Evolutionary conservation across 2,113 vertebrate genomes (phyloP), one percentile per base, ranked within the genome.

Genomic region (Bos javanicus): DNA sequence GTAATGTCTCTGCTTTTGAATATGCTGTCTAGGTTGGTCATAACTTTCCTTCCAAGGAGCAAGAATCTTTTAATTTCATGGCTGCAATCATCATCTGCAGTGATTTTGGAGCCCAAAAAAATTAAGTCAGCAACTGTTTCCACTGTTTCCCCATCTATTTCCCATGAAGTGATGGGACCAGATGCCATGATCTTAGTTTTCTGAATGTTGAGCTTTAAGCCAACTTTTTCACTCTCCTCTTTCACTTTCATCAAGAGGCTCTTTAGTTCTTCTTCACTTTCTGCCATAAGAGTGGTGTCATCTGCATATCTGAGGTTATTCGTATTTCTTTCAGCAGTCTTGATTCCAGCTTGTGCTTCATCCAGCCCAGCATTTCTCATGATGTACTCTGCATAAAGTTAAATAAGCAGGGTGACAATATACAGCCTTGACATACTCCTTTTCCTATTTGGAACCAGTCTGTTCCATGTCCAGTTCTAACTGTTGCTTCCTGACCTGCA

Each of bases 51-150:
- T 67, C 17, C n/a, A 67, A 67, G 33, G 64, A 21, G 17, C 21
- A 67, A 67, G 33, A 0, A 1, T 67, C 33, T 67, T 67, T 67
- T 67, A 67, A 67, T 21, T 36, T 67, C n/a, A 36, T 21, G 8
- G 33, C 33, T 67, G 64, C n/a, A 67, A 0, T 67, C 8, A 67
- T 8, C 64, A 36, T 36, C 64, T 67, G 64, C 64, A 67, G 33
- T 19, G 64, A 67, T 67, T n/a, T 67, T 67, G 62, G 16, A n/a
- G 33, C 16, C 16, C 62, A 0, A 0, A 0, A 15, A n/a, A n/a
- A 67, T 64, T 1, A n/a, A 36, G 33, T 67, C 33, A 0, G 64
- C 0, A 7, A n/a, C 33, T 67, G 62, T 19, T n/a, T 67, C 33
- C 16, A 19, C 7, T 67, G 17, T 36, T 67, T 67, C 16, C 33